Base-by-base conservation (phyloP, 2,113 vertebrate genomes). In the Mobula birostris region DNA sequence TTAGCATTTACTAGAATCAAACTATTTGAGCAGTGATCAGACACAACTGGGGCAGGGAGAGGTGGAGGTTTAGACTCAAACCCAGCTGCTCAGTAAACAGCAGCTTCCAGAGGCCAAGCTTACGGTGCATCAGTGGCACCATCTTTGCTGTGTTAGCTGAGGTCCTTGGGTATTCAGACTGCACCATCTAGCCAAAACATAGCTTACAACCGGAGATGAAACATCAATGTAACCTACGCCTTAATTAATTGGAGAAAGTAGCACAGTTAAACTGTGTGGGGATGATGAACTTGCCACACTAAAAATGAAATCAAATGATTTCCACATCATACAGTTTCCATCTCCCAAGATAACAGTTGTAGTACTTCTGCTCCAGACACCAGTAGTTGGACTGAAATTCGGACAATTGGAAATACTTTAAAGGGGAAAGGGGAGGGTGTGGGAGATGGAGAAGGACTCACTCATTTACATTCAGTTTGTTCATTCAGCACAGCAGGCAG, bases 391-490 rank as follows among this genome's bases (percentile, higher is more conserved):
- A 3, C 24, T 27, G 56, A 61, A 87, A n/a, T 29, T 27, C 6
- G 27, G 27, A 29, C 83, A 82, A 19, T 32, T 61, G 83, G 83
- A 14, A n/a, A 7, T 9, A 29, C 27, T 29, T 61, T 87, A 61
- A 27, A 5, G 27, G 82, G 58, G 8, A 36, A 36, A 36, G 48
- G 48, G 48, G 48, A 4, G 48, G 48, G 36, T 36, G 36, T 48
- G 48, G 48, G 48, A 48, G 48, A 48, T 48, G 56, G 21, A 58
- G 27, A 27, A 19, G 27, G 27, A 2, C 15, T 66, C 7, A 61
- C 85, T 68, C n/a, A 68, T 90, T 66, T 90, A 90, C 85, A 90
- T 68, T 68, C 63, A 90, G n/a, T 63, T 90, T 90, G 85, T 90
- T n/a, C 7, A 36, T n/a, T 66, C 61, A 32, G 61, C n/a, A 6